A percentile compares a stretch with the other conserved stretches of the same genome.
These are phyloP conservation scores for Tringa solitaria DNA, from an alignment of 2,113 vertebrate species.

Conservation along the genomic window DNA sequence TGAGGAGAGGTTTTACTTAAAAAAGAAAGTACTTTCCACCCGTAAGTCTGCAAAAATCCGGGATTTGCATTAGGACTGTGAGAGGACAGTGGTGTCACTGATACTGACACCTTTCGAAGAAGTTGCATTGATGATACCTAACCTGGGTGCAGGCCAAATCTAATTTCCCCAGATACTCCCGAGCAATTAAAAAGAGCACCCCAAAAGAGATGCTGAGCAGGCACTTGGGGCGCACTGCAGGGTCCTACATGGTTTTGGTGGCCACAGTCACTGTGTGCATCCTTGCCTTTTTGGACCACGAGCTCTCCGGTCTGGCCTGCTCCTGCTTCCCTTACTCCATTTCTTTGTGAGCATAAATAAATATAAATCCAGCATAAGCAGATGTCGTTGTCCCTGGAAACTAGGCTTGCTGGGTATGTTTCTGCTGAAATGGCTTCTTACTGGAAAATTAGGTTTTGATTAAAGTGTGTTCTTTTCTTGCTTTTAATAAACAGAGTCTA, in stretches of 20 bases:
- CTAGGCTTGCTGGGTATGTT: neutral
- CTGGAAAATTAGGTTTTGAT: slow-evolving; percentile 55
- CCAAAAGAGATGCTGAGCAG: neutral
- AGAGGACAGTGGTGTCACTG: neutral
- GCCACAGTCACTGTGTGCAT: neutral
- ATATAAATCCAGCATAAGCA: slow-evolving; percentile 20
- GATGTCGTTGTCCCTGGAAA: slow-evolving; percentile 21
- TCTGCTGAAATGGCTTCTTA: slow-evolving; percentile 3
- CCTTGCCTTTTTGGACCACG: rapidly evolving
- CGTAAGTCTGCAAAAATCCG: neutral
- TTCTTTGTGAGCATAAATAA: slow-evolving; percentile 19
- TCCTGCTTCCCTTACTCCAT: neutral
- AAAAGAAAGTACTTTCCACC: neutral
- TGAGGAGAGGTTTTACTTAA: rapidly evolving
- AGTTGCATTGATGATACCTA: neutral
- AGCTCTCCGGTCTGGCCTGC: neutral
- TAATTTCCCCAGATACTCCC: neutral
- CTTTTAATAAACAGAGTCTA: slow-evolving; percentile 7
- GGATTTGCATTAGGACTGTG: neutral
- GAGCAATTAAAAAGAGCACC: neutral
- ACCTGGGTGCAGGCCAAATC: neutral
- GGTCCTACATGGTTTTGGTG: neutral
- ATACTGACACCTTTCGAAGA: neutral
- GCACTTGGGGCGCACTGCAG: neutral
- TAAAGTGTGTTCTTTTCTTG: slow-evolving; percentile 10